Percentiles rank a stretch among this genome's conserved stretches.
Evolutionary conservation across 2,113 vertebrate genomes (phyloP).

Genomic region (Menura novaehollandiae): DNA sequence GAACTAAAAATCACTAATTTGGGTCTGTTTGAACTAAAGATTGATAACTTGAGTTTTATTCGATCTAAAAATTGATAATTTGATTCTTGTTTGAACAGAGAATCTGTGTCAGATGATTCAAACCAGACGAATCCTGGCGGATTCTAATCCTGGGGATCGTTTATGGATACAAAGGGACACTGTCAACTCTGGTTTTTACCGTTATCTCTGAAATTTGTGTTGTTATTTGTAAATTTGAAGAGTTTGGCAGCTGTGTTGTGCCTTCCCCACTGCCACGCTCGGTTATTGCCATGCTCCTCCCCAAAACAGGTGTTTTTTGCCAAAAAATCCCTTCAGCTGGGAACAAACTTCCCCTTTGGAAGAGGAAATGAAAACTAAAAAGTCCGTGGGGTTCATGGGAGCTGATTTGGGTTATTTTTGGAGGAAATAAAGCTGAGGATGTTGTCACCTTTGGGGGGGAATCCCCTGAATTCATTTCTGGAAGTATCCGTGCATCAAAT

Average conservation of each 20-base stretch:
- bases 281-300: not conserved
- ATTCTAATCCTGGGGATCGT: not conserved
- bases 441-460: not conserved
- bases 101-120: rapidly evolving
- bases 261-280: not conserved
- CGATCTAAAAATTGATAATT: not conserved
- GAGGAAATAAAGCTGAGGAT: not conserved
- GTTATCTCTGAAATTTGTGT: not conserved
- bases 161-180: not conserved
- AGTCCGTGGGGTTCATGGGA: not conserved
- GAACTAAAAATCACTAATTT: too few relatives aligned
- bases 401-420: not conserved
- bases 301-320: not conserved
- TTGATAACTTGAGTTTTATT: not conserved
- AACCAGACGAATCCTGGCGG: not conserved
- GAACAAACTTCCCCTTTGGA: not conserved
- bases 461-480: not conserved
- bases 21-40: too few relatives aligned
- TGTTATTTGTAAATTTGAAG: not conserved
- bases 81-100: not conserved
- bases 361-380: not conserved
- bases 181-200: not conserved
- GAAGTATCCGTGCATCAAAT: rapidly evolving
- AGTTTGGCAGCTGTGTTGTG: not conserved
- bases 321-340: not conserved